These are phyloP conservation scores for Corydoras sp. DNA, from an alignment of 2,113 vertebrate genomes.

Conservation along the genomic window DNA sequence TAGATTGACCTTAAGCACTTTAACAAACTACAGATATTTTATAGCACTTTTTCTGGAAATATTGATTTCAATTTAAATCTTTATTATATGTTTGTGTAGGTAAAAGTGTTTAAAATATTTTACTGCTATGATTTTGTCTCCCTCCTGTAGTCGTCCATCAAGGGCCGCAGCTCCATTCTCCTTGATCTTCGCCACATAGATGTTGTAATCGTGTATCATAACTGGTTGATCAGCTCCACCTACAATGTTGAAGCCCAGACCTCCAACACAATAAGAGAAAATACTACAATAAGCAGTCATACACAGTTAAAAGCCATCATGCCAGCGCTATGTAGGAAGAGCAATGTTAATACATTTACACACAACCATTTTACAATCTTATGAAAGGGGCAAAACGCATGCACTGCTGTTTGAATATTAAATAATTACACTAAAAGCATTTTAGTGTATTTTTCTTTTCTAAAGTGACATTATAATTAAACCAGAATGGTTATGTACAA, in stretches of 20 bases:
- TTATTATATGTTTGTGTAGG: not conserved
- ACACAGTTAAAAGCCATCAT: too few species aligned
- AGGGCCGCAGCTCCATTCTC: conserved; percentile 83
- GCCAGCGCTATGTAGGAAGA: too few species aligned
- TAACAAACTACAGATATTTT: too few species aligned
- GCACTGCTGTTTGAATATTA: not conserved
- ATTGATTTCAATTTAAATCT: too few species aligned
- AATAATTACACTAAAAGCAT: not conserved
- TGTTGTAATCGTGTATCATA: conserved; percentile 78
- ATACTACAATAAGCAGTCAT: not conserved
- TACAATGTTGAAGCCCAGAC: conserved; percentile 95
- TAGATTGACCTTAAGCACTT: too few species aligned
- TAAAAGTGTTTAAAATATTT: conserved; percentile 21
- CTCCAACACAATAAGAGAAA: conserved; percentile 54
- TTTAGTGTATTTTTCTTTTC: not conserved
- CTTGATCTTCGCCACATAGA: conserved; percentile 92
- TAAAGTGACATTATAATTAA: not conserved
- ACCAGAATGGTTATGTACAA: not conserved
- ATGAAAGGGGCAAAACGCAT: not conserved
- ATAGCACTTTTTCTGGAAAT: too few species aligned
- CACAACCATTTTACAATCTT: not conserved
- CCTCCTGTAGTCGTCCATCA: conserved; percentile 87
- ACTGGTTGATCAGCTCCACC: conserved; percentile 88
- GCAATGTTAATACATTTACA: too few species aligned
- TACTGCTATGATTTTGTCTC: conserved; percentile 92